phyloP scores from a whole-genome alignment of 2,888 invertebrate genomes.

The Heliconius aoede region DNA sequence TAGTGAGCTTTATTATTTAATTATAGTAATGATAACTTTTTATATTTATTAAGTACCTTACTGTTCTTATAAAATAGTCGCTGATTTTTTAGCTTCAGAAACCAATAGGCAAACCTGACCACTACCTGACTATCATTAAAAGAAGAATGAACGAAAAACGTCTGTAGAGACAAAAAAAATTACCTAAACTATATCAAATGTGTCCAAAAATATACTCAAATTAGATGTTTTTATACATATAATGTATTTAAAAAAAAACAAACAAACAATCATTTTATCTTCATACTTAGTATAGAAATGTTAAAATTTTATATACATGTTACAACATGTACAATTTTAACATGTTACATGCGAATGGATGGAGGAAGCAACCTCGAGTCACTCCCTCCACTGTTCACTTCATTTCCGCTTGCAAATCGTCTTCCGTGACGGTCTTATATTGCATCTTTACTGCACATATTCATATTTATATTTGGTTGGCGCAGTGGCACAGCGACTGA shows the following conservation, averaged over 20 bases:
- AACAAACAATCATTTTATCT: background rate
- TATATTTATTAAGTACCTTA: too few species aligned
- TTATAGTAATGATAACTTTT: too few species aligned
- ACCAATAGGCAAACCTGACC: too few species aligned
- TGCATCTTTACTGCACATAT: conserved; percentile 34
- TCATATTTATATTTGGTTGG: conserved; percentile 15
- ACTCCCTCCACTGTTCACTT: conserved; percentile 69
- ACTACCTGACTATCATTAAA: too few species aligned
- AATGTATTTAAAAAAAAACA: background rate
- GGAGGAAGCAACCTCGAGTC: conserved; percentile 47
- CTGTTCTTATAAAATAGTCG: too few species aligned
- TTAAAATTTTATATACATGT: background rate
- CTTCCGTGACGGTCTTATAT: conserved; percentile 47
- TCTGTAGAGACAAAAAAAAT: background rate
- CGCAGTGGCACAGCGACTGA: too few species aligned
- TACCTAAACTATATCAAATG: background rate
- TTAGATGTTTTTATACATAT: too few species aligned
- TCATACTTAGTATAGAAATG: background rate
- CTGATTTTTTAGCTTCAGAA: too few species aligned
- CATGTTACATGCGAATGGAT: conserved; percentile 18
- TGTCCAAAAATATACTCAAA: too few species aligned
- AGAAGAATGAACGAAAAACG: background rate
- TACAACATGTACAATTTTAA: background rate
- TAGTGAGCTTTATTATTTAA: too few species aligned
- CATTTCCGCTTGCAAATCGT: conserved; percentile 75